Evolutionary conservation across 2,113 vertebrate genomes (phyloP).

Genomic region (Callionymus lyra): DNA sequence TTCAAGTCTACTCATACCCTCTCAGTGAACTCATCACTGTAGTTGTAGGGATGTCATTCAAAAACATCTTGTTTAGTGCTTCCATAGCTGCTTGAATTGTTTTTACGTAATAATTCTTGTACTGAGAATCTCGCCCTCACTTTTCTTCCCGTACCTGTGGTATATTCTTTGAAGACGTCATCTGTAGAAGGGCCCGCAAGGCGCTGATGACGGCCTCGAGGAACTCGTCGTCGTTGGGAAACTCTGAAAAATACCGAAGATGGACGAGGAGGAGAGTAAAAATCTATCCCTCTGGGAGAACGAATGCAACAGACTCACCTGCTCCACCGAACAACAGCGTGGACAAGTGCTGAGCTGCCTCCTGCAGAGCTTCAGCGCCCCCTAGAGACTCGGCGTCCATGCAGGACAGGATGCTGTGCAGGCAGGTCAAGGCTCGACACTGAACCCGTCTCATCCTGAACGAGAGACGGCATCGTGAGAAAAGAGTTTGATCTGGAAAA

Average conservation of each 20-base stretch:
- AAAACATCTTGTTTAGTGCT: too few species aligned
- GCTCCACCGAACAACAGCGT: slow-evolving; percentile 74
- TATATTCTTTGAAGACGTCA: slow-evolving; percentile 86
- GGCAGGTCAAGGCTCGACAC: slow-evolving; percentile 83
- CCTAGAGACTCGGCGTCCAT: slow-evolving; percentile 85
- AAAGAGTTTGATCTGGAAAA: too few species aligned
- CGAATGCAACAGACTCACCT: slow-evolving; percentile 54
- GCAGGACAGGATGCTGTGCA: slow-evolving; percentile 84
- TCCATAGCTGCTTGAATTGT: too few species aligned
- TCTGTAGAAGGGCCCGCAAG: slow-evolving; percentile 85
- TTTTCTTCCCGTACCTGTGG: slow-evolving; percentile 70
- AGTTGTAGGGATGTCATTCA: too few species aligned
- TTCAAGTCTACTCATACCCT: too few species aligned
- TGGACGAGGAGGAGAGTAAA: background rate
- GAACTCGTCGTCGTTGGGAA: slow-evolving; percentile 81
- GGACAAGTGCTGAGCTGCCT: slow-evolving; percentile 81
- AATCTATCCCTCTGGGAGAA: background rate
- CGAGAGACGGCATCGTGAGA: too few species aligned
- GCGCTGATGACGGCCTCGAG: slow-evolving; percentile 89
- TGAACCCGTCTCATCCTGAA: slow-evolving; percentile 81
- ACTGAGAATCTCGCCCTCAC: too few species aligned
- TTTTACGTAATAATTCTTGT: too few species aligned
- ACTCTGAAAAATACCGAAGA: slow-evolving; percentile 62
- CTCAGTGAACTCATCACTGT: too few species aligned
- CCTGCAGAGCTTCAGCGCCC: slow-evolving; percentile 76